Base-by-base conservation (phyloP, 2,797 vertebrate species). In the Poecilia picta region DNA sequence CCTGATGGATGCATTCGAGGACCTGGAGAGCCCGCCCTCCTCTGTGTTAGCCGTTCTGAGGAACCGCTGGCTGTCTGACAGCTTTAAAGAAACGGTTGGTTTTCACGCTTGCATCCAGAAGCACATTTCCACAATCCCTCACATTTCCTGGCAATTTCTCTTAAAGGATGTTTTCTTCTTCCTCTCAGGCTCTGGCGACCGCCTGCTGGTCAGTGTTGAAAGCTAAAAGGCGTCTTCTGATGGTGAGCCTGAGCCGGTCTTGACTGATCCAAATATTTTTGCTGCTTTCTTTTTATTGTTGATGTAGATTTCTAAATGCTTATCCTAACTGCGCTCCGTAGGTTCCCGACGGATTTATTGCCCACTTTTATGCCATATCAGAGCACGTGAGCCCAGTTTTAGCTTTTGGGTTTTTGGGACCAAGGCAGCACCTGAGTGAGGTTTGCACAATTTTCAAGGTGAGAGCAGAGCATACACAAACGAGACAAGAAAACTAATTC, bases 161-260 rank as follows among this genome's bases (percentile, higher is more conserved):
- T 41, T 41, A 62, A 57, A 82, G 75, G 87, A 33, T 23, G 49
- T 59, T 77, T 10, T 75, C 11, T 74, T 82, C 75, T 81, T 79
- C 57, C 20, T 78, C 8, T 45, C 33, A 99, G 98, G 98, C 98
- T 82, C 92, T 99, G 78, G 98, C 98, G 2, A 99, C 98, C 2
- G 98, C 98, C 1, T 99, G 98, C 93, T 99, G 98, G 98, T 99
- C 98, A 0, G 98, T 99, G 83, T 91, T 99, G 76, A 99, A 99
- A 94, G 98, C 98, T 11, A 99, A 99, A 94, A 96, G 98, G 83
- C 97, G 98, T 74, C 97, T 99, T 80, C 94, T 99, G n/a, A 97
- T 98, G 98, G 98, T 99, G 90, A 96, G 96, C 89, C 72, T 62
- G 2, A 79, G 20, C 2, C 64, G 0, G 23, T 76, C 77, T 73